Evolutionary conservation across 2,113 vertebrate genomes (phyloP).

Genomic region (Crotalus horridus): DNA sequence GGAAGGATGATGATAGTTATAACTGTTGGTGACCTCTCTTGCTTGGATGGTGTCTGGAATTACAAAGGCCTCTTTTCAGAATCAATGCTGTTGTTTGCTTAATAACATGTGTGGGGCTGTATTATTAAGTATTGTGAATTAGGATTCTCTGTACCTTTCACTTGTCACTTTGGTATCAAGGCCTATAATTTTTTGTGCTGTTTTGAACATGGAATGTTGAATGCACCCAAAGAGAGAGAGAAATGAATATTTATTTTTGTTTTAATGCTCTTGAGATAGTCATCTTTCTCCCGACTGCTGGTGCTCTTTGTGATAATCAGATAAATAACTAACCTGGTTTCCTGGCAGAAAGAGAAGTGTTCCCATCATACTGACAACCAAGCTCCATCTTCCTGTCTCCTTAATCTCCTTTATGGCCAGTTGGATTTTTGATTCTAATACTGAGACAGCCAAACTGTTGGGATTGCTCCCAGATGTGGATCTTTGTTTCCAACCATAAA

Average conservation of each 20-base stretch:
- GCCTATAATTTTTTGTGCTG: not conserved
- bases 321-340: not conserved
- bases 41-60: not conserved
- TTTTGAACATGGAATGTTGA: not conserved
- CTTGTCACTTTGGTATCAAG: not conserved
- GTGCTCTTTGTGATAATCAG: not conserved
- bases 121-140: not conserved
- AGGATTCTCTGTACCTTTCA: not conserved
- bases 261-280: not conserved
- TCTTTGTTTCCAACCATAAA: not conserved
- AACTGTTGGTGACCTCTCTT: not conserved
- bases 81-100: not conserved
- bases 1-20: not conserved
- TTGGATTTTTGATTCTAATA: not conserved
- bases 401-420: not conserved
- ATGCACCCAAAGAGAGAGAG: not conserved
- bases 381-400: too few relatives aligned
- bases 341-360: not conserved
- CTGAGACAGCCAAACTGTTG: not conserved
- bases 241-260: not conserved
- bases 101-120: not conserved
- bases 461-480: too few relatives aligned
- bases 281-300: not conserved
- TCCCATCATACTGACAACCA: not conserved
- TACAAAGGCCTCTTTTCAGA: not conserved